These are phyloP conservation scores for Polia nebulosa DNA, from an alignment of 2,888 invertebrate species.

Conservation along the genomic window DNA sequence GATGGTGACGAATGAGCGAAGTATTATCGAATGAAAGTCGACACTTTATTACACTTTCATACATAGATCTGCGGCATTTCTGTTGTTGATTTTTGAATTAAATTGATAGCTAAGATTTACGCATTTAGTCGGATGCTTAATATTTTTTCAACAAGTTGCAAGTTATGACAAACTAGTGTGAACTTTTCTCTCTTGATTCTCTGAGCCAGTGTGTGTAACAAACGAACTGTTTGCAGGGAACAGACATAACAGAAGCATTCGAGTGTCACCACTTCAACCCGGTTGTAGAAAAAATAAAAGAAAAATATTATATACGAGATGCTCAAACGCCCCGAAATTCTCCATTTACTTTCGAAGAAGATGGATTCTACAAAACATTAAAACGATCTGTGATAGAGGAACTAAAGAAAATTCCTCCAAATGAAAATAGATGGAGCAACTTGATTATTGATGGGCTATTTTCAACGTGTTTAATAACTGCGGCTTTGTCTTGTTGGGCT, in stretches of 20 bases:
- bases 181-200: neutral
- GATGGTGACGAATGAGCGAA: neutral
- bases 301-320: slow-evolving; percentile 92
- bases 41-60: no score
- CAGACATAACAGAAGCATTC: slow-evolving; percentile 92
- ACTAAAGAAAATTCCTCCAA: slow-evolving; percentile 88
- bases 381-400: slow-evolving; percentile 91
- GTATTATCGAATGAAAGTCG: neutral
- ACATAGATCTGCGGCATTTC: no score
- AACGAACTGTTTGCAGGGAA: slow-evolving; percentile 83
- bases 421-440: slow-evolving; percentile 68
- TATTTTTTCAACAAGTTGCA: neutral
- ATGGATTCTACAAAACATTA: slow-evolving; percentile 94
- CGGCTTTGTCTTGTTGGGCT: slow-evolving; percentile 76
- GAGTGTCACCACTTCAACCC: slow-evolving; percentile 90
- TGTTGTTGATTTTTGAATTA: neutral
- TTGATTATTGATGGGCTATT: slow-evolving; percentile 83
- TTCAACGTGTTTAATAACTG: slow-evolving; percentile 77
- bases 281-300: slow-evolving; percentile 90
- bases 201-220: neutral
- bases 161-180: neutral
- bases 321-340: slow-evolving; percentile 92
- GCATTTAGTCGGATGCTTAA: neutral
- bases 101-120: neutral
- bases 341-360: slow-evolving; percentile 93